Percentiles rank a stretch among this genome's conserved stretches.
Conservation (phyloP, 2,888 invertebrate genomes). For the Drosophila nigricruria region DNA sequence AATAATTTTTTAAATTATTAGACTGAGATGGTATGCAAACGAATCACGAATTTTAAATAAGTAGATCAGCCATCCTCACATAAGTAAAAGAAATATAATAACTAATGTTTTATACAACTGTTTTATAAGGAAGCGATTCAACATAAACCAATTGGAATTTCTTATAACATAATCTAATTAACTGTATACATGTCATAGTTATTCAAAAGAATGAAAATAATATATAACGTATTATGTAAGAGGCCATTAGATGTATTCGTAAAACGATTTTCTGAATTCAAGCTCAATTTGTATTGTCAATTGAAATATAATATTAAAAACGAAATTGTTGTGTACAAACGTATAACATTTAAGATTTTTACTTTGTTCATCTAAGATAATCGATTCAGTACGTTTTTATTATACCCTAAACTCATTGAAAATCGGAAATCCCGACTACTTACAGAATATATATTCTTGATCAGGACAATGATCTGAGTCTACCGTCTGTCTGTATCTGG, state of each 20-base stretch:
- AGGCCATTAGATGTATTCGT: slow-evolving; percentile 28
- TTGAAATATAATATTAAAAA: slow-evolving; percentile 47
- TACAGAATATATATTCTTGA: no score
- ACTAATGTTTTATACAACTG: slow-evolving; percentile 40
- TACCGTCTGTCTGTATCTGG: no score
- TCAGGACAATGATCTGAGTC: no score
- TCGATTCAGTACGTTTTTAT: background rate
- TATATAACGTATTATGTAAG: slow-evolving; percentile 36
- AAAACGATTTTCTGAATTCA: slow-evolving; percentile 43
- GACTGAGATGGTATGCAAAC: slow-evolving; percentile 50
- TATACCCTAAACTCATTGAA: background rate
- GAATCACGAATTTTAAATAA: slow-evolving; percentile 43
- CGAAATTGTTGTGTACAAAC: slow-evolving; percentile 48
- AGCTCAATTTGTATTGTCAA: slow-evolving; percentile 60
- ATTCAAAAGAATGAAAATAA: slow-evolving; percentile 21
- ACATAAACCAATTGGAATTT: slow-evolving; percentile 36
- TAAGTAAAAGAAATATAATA: slow-evolving; percentile 17
- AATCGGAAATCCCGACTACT: background rate
- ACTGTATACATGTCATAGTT: slow-evolving; percentile 28
- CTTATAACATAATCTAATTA: slow-evolving; percentile 38
- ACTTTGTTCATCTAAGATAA: background rate
- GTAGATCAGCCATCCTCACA: slow-evolving; percentile 15
- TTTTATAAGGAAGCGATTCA: slow-evolving; percentile 23
- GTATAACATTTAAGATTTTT: background rate
- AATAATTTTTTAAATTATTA: slow-evolving; percentile 43